A percentile compares a stretch with the other conserved stretches of the same genome.
These are phyloP conservation scores for Bettongia penicillata DNA, from an alignment of 2,113 vertebrate species.

Conservation along the genomic window DNA sequence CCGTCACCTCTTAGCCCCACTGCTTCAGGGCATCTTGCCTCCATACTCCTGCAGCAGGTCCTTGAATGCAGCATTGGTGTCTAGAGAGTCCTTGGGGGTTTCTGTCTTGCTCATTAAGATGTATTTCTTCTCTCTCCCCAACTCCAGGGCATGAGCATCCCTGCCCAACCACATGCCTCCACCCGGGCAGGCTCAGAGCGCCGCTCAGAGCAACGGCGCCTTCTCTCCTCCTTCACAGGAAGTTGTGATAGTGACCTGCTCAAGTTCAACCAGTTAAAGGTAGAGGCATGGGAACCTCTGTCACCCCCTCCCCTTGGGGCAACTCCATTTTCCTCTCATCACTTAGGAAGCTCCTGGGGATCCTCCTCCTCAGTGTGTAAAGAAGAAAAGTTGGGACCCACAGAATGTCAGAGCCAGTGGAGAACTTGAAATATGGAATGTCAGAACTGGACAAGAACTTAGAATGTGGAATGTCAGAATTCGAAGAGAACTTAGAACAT, in stretches of 20 bases:
- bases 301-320: not conserved
- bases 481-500: too few relatives aligned
- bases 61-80: too few relatives aligned
- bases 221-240: constrained; percentile 94
- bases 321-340: not conserved
- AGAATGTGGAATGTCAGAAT: too few relatives aligned
- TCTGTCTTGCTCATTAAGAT: not conserved
- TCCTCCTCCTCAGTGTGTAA: not conserved
- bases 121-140: fast-evolving
- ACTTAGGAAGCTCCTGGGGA: not conserved
- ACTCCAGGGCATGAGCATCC: constrained; percentile 96
- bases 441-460: too few relatives aligned
- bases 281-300: constrained; percentile 59
- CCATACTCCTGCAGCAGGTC: not conserved
- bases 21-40: not conserved
- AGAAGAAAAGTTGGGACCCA: not conserved
- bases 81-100: not conserved
- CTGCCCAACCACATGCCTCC: constrained; percentile 95
- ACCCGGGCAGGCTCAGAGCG: constrained; percentile 96
- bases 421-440: too few relatives aligned
- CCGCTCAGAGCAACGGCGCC: constrained; percentile 94
- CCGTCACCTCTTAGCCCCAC: fast-evolving
- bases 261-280: constrained; percentile 99
- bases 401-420: not conserved
- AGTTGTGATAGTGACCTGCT: constrained; percentile 98